Percentiles rank a stretch among this genome's conserved stretches.
Evolutionary conservation across 2,888 invertebrate genomes (phyloP).

Genomic region (Callyntrura sp.): DNA sequence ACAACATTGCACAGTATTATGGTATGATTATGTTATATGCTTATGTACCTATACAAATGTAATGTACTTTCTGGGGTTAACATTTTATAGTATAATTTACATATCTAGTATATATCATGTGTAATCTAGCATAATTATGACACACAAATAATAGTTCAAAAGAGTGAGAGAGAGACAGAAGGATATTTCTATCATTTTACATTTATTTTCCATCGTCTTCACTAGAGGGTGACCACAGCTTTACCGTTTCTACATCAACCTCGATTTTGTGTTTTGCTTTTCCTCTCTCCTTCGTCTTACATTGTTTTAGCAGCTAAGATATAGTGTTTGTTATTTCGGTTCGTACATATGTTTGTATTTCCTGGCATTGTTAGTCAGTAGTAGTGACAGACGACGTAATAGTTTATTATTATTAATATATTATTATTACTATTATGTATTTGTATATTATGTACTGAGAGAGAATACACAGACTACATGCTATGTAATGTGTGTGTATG

Average conservation of each 20-base stretch:
- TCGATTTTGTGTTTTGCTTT: not conserved
- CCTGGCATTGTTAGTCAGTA: too few relatives aligned
- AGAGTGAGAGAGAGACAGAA: not conserved
- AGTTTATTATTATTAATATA: too few relatives aligned
- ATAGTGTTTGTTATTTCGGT: too few relatives aligned
- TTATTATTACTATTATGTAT: too few relatives aligned
- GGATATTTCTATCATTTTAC: not conserved
- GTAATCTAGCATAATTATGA: not conserved
- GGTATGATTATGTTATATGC: too few relatives aligned
- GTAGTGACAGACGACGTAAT: too few relatives aligned
- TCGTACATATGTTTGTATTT: too few relatives aligned
- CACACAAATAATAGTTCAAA: too few relatives aligned
- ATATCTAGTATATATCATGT: not conserved
- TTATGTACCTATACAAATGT: too few relatives aligned
- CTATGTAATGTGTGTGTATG: not conserved
- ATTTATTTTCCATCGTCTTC: not conserved
- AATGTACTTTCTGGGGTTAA: not conserved
- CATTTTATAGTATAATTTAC: not conserved
- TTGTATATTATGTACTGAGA: not conserved
- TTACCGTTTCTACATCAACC: not conserved
- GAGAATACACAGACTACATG: not conserved
- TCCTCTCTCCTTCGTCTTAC: not conserved
- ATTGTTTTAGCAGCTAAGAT: not conserved
- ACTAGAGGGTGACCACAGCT: slow-evolving; percentile 20
- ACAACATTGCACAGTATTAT: too few relatives aligned